A percentile compares a stretch with the other conserved stretches of the same genome.
These are phyloP conservation scores for Hippolais icterina DNA, from an alignment of 2,113 vertebrate genomes.

Conservation along the genomic window DNA sequence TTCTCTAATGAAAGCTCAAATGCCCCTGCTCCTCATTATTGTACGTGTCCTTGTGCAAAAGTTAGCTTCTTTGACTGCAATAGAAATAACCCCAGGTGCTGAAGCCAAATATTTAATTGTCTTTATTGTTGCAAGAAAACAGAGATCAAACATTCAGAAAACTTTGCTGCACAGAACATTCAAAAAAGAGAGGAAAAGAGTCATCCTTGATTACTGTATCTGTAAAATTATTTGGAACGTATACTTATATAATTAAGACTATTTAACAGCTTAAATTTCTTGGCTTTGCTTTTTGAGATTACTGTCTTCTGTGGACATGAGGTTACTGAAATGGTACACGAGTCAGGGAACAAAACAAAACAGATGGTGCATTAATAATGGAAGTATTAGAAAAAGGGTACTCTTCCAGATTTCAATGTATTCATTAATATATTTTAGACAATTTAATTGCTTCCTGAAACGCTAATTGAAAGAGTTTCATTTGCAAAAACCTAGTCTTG, in stretches of 20 bases:
- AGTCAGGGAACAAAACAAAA: constrained; percentile 68
- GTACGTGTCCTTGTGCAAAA: background rate
- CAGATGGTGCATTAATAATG: constrained; percentile 78
- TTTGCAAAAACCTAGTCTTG: constrained; percentile 73
- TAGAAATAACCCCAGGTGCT: background rate
- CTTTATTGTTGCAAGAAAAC: constrained; percentile 29
- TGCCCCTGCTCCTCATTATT: background rate
- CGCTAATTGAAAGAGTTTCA: constrained; percentile 80
- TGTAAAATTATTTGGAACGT: constrained; percentile 49
- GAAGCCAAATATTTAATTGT: constrained; percentile 52
- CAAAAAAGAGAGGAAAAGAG: background rate
- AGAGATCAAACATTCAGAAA: constrained; percentile 41
- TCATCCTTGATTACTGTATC: constrained; percentile 19
- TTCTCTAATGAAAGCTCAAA: constrained; percentile 10
- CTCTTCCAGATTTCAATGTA: constrained; percentile 75
- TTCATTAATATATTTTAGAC: constrained; percentile 81
- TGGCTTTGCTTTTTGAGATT: constrained; percentile 62
- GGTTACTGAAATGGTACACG: constrained; percentile 61
- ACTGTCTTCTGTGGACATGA: constrained; percentile 59
- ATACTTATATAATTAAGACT: constrained; percentile 52
- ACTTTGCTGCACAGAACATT: background rate
- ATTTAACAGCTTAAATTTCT: constrained; percentile 62
- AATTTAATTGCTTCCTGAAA: constrained; percentile 81
- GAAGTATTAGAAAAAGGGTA: constrained; percentile 68
- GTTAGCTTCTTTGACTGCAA: background rate